phyloP scores from a whole-genome alignment of 1,140 invertebrate genomes.

The Papilio glaucus region DNA sequence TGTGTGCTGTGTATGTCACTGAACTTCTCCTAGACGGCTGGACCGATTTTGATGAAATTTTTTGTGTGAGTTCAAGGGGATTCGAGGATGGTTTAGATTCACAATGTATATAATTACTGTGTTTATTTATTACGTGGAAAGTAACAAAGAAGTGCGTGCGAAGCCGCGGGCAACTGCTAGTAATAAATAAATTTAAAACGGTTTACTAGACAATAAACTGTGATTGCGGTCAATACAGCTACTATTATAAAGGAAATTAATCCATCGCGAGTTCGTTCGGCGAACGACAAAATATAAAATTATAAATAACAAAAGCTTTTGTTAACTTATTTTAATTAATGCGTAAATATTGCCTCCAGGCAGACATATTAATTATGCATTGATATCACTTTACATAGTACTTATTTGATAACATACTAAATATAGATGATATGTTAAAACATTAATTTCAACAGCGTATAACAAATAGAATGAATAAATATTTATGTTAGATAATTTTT shows the following conservation, averaged over 20 bases:
- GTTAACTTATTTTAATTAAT: constrained; percentile 30
- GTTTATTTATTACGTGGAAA: too few species aligned
- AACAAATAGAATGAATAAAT: background rate
- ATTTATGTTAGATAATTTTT: background rate
- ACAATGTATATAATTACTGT: too few species aligned
- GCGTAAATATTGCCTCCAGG: constrained; percentile 3
- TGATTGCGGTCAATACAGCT: background rate
- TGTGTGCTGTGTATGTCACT: too few species aligned
- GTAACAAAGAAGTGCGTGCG: too few species aligned
- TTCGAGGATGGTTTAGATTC: too few species aligned
- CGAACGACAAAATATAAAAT: background rate
- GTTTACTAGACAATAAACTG: background rate
- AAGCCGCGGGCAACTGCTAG: too few species aligned
- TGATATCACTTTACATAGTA: background rate
- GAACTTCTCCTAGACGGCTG: too few species aligned
- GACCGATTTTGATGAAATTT: too few species aligned
- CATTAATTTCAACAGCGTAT: background rate
- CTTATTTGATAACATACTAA: background rate
- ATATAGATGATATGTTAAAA: background rate
- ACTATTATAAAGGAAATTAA: constrained; percentile 7
- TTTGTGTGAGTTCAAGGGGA: too few species aligned
- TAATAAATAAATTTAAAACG: too few species aligned
- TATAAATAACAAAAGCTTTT: constrained; percentile 18
- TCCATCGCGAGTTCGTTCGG: background rate
- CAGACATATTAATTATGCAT: background rate